These are phyloP conservation scores for Drosophila kepulauana DNA, from an alignment of 1,140 invertebrate species.

Conservation along the genomic window DNA sequence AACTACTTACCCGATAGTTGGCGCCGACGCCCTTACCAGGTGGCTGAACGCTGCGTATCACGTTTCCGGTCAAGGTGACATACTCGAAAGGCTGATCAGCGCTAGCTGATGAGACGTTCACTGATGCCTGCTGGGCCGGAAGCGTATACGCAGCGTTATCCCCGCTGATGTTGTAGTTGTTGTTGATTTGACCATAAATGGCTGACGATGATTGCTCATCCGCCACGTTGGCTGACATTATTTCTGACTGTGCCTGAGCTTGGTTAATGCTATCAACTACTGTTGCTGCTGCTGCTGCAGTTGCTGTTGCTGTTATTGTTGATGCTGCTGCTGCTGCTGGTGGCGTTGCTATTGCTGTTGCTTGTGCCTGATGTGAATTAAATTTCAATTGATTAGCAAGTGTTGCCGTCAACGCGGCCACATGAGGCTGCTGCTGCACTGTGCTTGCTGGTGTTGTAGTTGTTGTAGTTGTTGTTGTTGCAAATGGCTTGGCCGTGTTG, in stretches of 20 bases:
- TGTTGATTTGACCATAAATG: conserved; percentile 68
- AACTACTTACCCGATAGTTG: conserved; percentile 78
- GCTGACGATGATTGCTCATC: conserved; percentile 66
- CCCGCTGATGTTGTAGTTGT: conserved; percentile 20
- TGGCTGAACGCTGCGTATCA: conserved; percentile 83
- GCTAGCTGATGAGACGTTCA: background rate
- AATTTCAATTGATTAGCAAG: conserved; percentile 84
- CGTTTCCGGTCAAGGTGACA: conserved; percentile 80
- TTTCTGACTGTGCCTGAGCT: conserved; percentile 45
- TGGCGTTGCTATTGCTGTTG: conserved; percentile 14
- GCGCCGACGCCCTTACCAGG: conserved; percentile 76
- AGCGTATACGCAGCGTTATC: conserved; percentile 24
- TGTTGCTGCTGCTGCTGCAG: conserved; percentile 36
- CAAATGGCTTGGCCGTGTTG: conserved; percentile 60
- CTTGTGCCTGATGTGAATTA: conserved; percentile 79
- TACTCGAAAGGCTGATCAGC: conserved; percentile 77
- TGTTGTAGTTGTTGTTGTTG: conserved; percentile 23
- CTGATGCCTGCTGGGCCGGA: conserved; percentile 35
- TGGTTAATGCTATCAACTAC: conserved; percentile 20
- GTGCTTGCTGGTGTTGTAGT: conserved; percentile 59
- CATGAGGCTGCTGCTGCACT: conserved; percentile 63
- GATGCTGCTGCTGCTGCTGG: conserved; percentile 30
- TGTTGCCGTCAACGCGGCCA: conserved; percentile 75
- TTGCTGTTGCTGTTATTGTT: conserved; percentile 31
- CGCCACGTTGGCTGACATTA: conserved; percentile 64